Evolutionary conservation across 2,888 invertebrate genomes (phyloP).

Genomic region (Drosophila antonietae): DNA sequence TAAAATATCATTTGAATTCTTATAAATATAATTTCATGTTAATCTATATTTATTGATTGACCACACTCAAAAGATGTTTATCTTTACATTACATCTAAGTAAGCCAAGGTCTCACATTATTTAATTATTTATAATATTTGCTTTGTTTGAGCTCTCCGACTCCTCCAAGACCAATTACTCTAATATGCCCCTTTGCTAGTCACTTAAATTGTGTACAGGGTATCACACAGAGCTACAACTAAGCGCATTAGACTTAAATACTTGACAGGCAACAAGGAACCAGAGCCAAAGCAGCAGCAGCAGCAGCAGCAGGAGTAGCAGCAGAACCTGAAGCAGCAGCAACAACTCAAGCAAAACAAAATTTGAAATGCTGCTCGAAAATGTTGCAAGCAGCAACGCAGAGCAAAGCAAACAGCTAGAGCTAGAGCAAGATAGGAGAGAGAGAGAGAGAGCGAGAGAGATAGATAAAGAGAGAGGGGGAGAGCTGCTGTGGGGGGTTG

Average conservation of each 20-base stretch:
- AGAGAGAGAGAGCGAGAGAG: neutral
- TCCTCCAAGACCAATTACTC: neutral
- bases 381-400: conserved; percentile 42
- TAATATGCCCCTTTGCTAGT: neutral
- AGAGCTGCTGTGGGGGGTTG: neutral
- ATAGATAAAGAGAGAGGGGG: neutral
- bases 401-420: conserved; percentile 2
- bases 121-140: neutral
- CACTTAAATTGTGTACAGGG: conserved; percentile 3
- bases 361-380: conserved; percentile 48
- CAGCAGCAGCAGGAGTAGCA: neutral
- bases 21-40: neutral
- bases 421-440: neutral
- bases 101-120: neutral
- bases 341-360: conserved; percentile 41
- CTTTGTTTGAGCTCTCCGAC: neutral
- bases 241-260: conserved; percentile 73
- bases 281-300: conserved; percentile 5
- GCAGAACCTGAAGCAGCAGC: neutral
- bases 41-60: neutral
- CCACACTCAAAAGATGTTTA: neutral
- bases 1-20: neutral
- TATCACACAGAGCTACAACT: conserved; percentile 38
- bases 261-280: conserved; percentile 46
- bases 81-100: neutral